Base-by-base conservation (phyloP, 2,888 invertebrate species). In the Tetrapedia diversipes region DNA sequence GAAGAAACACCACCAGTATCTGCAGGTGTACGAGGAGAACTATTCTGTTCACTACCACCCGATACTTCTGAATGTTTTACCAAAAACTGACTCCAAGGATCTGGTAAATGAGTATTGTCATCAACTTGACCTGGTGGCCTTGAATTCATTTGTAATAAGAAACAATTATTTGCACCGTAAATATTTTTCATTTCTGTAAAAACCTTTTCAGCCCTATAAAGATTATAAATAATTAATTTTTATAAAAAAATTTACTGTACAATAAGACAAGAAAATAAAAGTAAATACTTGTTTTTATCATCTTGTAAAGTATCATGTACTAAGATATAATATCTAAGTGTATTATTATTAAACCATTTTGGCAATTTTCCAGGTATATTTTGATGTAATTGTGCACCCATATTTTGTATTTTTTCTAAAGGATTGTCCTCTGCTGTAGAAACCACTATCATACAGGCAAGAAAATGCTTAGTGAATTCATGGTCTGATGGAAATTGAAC, bases 401-500 rank as follows among this genome's bases (percentile, higher is more conserved):
- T 93, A 81, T 95, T 94, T 88, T 96, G 95, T 85, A 98, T 96
- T 80, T 95, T 95, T 82, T 97, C 97, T 74, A 97, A 92, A 7
- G 98, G 96, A 93, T 95, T 95, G 0, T 95, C 94, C 91, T 96
- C 96, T 39, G 93, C 92, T 39, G 96, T 95, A 27, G 95, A 95
- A 24, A 95, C 94, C 16, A 96, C 95, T 86, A 97, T 94, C 87
- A 97, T 94, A 90, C 97, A 97, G 16, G 96, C 96, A 64, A 97
- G 90, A 89, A 96, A 96, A 92, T 98, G 97, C 88, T 97, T 96
- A 0, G 98, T 96, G 89, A 98, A 99, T 92, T 99, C 99, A 93
- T 99, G 99, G 89, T 99, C 99, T 4, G 96, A 96, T 22, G 97
- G 97, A 90, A 96, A 97, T 90, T 97, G 95, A 74, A 97, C 95